These are phyloP conservation scores for Loriculus beryllinus DNA, from an alignment of 2,797 vertebrate genomes.

Conservation along the genomic window DNA sequence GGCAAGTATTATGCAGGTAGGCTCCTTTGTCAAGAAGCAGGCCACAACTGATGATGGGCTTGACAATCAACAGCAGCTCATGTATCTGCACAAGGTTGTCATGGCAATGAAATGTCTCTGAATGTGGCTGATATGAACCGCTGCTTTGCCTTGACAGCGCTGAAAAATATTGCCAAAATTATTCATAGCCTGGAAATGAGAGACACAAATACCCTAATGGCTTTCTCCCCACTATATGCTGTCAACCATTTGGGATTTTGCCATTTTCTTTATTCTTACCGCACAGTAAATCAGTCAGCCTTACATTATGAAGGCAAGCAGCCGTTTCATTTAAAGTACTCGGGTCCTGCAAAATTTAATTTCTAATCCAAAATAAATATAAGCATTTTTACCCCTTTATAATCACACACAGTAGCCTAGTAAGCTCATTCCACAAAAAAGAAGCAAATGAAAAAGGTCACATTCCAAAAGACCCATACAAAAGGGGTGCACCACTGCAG, in stretches of 20 bases:
- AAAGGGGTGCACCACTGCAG: not conserved
- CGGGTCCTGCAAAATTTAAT: not conserved
- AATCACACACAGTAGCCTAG: not conserved
- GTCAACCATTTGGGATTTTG: not conserved
- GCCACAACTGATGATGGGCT: not conserved
- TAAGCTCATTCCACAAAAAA: accelerated
- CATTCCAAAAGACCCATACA: not conserved
- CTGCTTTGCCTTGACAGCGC: not conserved
- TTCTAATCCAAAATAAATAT: not conserved
- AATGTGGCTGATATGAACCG: not conserved
- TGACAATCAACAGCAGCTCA: not conserved
- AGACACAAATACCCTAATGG: not conserved
- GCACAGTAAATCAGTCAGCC: not conserved
- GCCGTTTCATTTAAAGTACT: not conserved
- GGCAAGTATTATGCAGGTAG: not conserved
- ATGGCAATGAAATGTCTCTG: not conserved
- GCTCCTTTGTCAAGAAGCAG: not conserved
- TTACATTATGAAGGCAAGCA: not conserved
- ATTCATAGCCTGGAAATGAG: not conserved
- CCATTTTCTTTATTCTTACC: not conserved
- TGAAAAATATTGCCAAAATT: not conserved
- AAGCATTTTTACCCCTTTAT: not conserved
- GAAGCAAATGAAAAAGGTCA: too few species aligned
- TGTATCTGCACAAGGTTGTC: not conserved
- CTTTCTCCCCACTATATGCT: not conserved